phyloP scores from a whole-genome alignment of 1,140 invertebrate species.

The Hestina assimilis region DNA sequence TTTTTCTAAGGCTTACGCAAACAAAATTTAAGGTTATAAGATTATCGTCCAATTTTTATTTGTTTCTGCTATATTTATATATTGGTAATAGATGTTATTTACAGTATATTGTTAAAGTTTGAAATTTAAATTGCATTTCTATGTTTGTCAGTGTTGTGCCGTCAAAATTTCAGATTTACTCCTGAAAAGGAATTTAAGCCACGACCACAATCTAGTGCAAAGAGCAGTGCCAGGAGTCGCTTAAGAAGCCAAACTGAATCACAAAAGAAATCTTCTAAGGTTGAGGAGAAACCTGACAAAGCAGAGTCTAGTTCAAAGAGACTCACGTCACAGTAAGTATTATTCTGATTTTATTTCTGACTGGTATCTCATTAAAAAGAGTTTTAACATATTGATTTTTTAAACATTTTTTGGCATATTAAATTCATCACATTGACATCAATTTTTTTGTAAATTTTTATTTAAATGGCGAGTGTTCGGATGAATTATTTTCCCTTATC shows the following conservation, averaged over 20 bases:
- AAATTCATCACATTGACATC: too few relatives aligned
- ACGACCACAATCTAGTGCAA: constrained; percentile 34
- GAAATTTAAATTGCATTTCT: too few relatives aligned
- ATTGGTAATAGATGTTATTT: too few relatives aligned
- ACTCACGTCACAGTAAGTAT: constrained; percentile 54
- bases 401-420: too few relatives aligned
- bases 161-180: constrained; percentile 58
- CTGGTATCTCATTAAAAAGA: too few relatives aligned
- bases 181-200: constrained; percentile 53
- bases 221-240: constrained; percentile 49
- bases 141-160: too few relatives aligned
- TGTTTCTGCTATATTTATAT: not conserved
- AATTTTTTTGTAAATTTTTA: too few relatives aligned
- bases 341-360: too few relatives aligned
- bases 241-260: constrained; percentile 40
- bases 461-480: too few relatives aligned
- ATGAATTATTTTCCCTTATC: too few relatives aligned
- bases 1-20: constrained; percentile 7
- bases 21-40: not conserved
- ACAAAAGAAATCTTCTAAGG: constrained; percentile 35
- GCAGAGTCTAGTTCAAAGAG: constrained; percentile 41
- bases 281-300: constrained; percentile 41
- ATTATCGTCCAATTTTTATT: not conserved
- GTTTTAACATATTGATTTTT: too few relatives aligned
- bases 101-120: too few relatives aligned